Base-by-base conservation (phyloP, 2,113 vertebrate genomes). In the Perca schrenkii region DNA sequence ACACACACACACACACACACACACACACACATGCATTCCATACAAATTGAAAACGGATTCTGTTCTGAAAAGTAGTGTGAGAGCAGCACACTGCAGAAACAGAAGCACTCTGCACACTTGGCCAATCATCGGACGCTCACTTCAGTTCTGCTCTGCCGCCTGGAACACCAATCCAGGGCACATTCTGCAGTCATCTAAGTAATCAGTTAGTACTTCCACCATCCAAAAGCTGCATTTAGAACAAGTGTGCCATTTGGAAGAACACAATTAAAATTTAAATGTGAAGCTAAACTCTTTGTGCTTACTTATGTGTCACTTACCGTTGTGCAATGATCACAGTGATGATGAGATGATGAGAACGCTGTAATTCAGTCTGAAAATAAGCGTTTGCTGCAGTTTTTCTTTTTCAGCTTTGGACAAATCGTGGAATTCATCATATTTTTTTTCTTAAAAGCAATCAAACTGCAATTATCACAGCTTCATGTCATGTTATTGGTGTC, bases 61-160 rank as follows among this genome's bases (percentile, higher is more conserved):
- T 53, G 25, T 16, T 67, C 49, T 60, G 50, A 74, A 77, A 88
- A 47, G 25, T 16, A 16, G 22, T 73, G 57, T 66, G 63, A 70
- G 77, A 40, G 34, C 40, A 34, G 57, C 74, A 49, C 70, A 17
- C 69, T 53, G 80, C 65, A 63, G 58, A 80, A 61, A 84, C 80
- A 77, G 70, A 74, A 57, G 85, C 83, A 89, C 88, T 94, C 88
- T 89, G 86, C 87, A 91, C 88, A 91, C 91, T 92, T 81, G 91
- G 81, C 84, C 89, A 93, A 92, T 91, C 92, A 94, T 80, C 22
- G 79, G 67, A 83, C 50, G 7, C 83, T 88, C 67, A 79, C 82
- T 87, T 80, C 87, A 70, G 81, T 85, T 89, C 86, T 86, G 79
- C 80, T 91, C 89, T 67, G 71, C 74, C 7, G 77, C 83, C 78